Percentiles rank a stretch among this genome's conserved stretches.
Conservation (phyloP, 1,140 invertebrate genomes). For the Drosophila ambigua region DNA sequence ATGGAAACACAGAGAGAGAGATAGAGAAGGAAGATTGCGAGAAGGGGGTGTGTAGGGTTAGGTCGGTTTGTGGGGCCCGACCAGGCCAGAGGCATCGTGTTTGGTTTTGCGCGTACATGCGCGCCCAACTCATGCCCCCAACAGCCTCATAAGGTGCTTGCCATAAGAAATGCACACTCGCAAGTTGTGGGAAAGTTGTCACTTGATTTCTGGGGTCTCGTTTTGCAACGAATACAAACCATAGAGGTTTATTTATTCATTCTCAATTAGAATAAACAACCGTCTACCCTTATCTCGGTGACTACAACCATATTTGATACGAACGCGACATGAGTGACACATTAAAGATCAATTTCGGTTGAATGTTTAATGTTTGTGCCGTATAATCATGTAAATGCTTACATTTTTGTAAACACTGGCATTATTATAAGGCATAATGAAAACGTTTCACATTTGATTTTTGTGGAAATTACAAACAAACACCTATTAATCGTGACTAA, state of each 20-base stretch:
- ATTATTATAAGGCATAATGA: too few relatives aligned
- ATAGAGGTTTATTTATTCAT: too few relatives aligned
- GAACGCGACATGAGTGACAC: too few relatives aligned
- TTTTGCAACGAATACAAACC: too few relatives aligned
- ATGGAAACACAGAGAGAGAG: constrained; percentile 8
- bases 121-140: constrained; percentile 68
- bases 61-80: constrained; percentile 6
- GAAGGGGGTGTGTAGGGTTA: constrained; percentile 1
- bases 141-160: constrained; percentile 8
- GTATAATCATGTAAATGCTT: background rate
- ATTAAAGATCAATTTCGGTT: too few relatives aligned
- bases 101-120: constrained; percentile 52
- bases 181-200: too few relatives aligned
- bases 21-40: background rate
- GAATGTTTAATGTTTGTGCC: too few relatives aligned
- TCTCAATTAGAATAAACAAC: background rate
- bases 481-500: too few relatives aligned
- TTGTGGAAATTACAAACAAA: too few relatives aligned
- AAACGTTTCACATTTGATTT: too few relatives aligned
- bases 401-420: background rate
- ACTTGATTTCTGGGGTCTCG: background rate
- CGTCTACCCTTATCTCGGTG: too few relatives aligned
- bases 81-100: constrained; percentile 10
- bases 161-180: background rate
- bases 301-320: too few relatives aligned